Conservation (phyloP, 2,797 vertebrate genomes). For the Tokudaia muenninki region DNA sequence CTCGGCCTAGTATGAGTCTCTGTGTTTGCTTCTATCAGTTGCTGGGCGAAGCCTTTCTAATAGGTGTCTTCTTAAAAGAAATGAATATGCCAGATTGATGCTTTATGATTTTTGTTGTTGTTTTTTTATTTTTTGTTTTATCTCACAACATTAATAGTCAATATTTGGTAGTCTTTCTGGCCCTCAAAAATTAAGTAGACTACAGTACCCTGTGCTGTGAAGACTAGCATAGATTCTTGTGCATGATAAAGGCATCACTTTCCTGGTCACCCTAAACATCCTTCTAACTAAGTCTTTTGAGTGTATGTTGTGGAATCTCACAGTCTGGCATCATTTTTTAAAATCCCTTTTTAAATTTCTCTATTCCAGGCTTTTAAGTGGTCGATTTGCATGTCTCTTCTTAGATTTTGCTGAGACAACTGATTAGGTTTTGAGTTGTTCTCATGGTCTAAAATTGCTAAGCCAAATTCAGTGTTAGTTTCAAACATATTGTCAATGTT, state of each 20-base stretch:
- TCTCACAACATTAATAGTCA: background rate
- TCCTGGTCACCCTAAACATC: background rate
- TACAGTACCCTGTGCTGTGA: too few relatives aligned
- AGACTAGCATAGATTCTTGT: background rate
- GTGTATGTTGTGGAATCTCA: background rate
- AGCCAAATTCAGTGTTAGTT: background rate
- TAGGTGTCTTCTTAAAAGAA: background rate
- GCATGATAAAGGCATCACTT: background rate
- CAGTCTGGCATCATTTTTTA: background rate
- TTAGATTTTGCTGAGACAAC: background rate
- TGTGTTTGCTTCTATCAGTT: background rate
- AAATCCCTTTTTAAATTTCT: background rate
- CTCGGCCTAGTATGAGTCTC: background rate
- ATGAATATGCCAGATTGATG: background rate
- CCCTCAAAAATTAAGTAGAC: background rate
- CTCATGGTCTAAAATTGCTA: background rate
- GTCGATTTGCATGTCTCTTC: background rate
- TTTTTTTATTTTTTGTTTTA: background rate
- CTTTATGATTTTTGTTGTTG: background rate
- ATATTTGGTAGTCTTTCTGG: background rate
- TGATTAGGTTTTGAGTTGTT: background rate
- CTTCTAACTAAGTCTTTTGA: background rate
- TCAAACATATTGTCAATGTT: background rate
- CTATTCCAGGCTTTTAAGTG: too few relatives aligned
- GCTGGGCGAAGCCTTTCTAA: background rate